Conservation (phyloP, 2,888 invertebrate species). For the Caenorhabditis japonica region DNA sequence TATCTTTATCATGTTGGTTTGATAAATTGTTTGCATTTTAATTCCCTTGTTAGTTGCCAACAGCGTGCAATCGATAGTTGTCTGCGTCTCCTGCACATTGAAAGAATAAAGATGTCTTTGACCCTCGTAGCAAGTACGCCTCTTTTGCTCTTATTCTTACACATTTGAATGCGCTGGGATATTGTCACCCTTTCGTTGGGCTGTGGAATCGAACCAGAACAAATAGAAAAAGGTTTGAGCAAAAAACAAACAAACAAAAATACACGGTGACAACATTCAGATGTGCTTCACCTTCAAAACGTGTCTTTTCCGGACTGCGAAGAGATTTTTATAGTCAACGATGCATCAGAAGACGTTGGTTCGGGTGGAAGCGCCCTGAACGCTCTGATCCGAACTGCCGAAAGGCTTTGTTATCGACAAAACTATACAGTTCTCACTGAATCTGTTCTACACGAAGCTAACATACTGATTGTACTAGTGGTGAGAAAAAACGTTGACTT, state of each 20-base stretch:
- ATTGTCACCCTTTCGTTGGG: slow-evolving; percentile 36
- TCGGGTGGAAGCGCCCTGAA: slow-evolving; percentile 80
- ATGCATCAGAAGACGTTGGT: slow-evolving; percentile 61
- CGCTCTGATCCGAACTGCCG: slow-evolving; percentile 79
- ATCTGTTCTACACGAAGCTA: slow-evolving; percentile 77
- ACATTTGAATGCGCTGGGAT: slow-evolving; percentile 38
- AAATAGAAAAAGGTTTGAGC: slow-evolving; percentile 21
- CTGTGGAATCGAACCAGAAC: slow-evolving; percentile 6
- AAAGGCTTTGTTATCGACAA: slow-evolving; percentile 79
- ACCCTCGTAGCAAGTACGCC: too few relatives aligned
- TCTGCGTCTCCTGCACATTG: too few relatives aligned
- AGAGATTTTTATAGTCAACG: slow-evolving; percentile 58
- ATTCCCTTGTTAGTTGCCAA: too few relatives aligned
- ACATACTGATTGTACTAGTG: slow-evolving; percentile 79
- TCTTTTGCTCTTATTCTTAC: too few relatives aligned
- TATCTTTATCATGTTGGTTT: slow-evolving; percentile 10
- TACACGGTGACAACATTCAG: not conserved
- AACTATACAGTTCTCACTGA: slow-evolving; percentile 78
- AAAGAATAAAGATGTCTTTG: too few relatives aligned
- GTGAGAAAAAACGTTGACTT: slow-evolving; percentile 71
- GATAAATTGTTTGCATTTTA: slow-evolving; percentile 1
- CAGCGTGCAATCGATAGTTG: too few relatives aligned
- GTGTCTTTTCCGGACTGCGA: slow-evolving; percentile 15
- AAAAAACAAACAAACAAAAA: not conserved
- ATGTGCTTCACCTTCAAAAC: slow-evolving; percentile 14